Percentiles rank a stretch among this genome's conserved stretches.
These are phyloP conservation scores for Macrophya alboannulata DNA, from an alignment of 2,888 invertebrate species.

Conservation along the genomic window DNA sequence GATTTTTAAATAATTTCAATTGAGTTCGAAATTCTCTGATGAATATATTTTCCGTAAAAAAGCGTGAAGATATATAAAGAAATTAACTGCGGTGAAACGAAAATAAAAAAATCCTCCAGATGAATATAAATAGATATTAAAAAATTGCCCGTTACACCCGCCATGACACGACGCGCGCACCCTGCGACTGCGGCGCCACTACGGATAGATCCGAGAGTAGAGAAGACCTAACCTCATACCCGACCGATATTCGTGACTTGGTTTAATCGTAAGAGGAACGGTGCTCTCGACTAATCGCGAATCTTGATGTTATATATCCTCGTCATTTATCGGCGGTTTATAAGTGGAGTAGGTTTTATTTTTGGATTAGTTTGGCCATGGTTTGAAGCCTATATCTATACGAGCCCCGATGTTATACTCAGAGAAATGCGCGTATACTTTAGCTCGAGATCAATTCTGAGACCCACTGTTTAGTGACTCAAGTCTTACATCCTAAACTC, in stretches of 20 bases:
- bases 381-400: background rate
- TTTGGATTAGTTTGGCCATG: slow-evolving; percentile 24
- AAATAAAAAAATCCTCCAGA: background rate
- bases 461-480: slow-evolving; percentile 37
- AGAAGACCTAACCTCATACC: background rate
- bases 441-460: background rate
- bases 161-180: background rate
- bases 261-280: background rate
- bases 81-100: background rate
- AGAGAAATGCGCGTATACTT: slow-evolving; percentile 1
- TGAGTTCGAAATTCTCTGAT: background rate
- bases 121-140: background rate
- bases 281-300: slow-evolving; percentile 24
- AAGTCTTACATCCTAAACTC: slow-evolving; percentile 30
- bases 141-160: background rate
- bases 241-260: background rate
- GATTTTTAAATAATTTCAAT: background rate
- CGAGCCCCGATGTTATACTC: background rate
- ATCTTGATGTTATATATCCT: background rate
- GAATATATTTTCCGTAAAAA: background rate
- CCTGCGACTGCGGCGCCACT: background rate
- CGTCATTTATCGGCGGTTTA: slow-evolving; percentile 19
- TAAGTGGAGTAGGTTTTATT: slow-evolving; percentile 28
- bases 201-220: background rate
- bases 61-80: background rate